Evolutionary conservation across 2,113 vertebrate species (phyloP), one percentile per base, ranked within the genome.

Genomic region (Colossoma macropomum): DNA sequence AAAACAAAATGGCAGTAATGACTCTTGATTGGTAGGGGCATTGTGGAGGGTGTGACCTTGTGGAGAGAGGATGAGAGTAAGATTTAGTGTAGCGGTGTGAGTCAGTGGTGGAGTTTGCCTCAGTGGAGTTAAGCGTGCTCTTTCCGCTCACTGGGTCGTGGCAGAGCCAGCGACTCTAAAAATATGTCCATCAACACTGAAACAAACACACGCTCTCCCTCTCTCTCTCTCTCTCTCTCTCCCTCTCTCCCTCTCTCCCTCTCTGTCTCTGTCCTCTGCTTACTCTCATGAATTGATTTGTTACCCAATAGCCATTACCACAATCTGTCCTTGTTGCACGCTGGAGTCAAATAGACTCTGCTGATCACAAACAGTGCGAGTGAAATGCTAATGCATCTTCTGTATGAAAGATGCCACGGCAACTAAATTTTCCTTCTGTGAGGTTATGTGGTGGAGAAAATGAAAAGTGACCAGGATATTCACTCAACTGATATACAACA

Each of bases 251-350:
- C 65, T 77, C 25, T 60, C 63, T 77, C 32, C 59, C 27, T 25
- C 59, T 25, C 45, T 66, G 45, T 54, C 54, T 62, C 38, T 80
- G 63, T 59, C 78, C 79, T 80, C 23, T 80, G 74, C 81, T 83
- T 83, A 83, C 66, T 45, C 50, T 34, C 74, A 21, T 34, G 27
- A 56, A 83, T 83, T 77, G 81, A 83, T 83, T 77, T 83, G 81
- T 77, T 83, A 83, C 74, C 74, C 54, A 34, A 77, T 83, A 77
- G 74, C 54, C 81, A 77, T 77, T 77, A 50, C 74, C 66, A 45
- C 27, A 48, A 41, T 52, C 66, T 77, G 81, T 83, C 81, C 81
- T 83, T 82, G 60, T 75, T 75, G 32, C 41, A 30, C 8, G 19
- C 81, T 50, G 21, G 52, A 77, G 65, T 71, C 81, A 52, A 32